Evolutionary conservation across 2,888 invertebrate species (phyloP), one percentile per base, ranked within the genome.

Genomic region (Pollenia griseotomentosa): DNA sequence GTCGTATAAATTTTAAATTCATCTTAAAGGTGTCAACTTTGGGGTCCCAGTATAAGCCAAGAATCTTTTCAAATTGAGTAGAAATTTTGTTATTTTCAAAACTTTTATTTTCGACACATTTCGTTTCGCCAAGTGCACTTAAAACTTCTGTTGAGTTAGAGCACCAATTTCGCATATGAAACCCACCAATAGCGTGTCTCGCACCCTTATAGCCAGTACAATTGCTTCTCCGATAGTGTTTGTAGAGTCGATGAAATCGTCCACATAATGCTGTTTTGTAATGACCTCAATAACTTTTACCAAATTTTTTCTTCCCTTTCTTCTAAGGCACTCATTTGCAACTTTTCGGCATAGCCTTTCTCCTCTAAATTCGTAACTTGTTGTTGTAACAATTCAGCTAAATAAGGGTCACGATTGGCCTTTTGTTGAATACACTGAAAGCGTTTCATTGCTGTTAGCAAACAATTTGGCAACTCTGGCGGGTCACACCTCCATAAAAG

Each of bases 341-440:
- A 11, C 10, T 16, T 59, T 57, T 51, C 57, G 8, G 79, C 81
- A 48, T 87, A 86, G 0, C 55, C 74, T 42, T 84, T 88, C n/a
- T 53, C 51, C 14, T 74, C 78, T 12, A 84, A 57, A 73, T 81
- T 88, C 0, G 23, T 2, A 19, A 86, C 86, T 82, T 88, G 81
- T 11, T 73, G 11, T 16, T 86, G 46, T 4, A 88, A 51, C 19
- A 42, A 68, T 51, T 73, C 48, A 0, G 46, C 61, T 5, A 73
- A 7, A 14, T 19, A 55, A 6, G 71, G 55, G 23, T 84, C 66
- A 2, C n/a, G 5, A 1, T 42, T 1, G 0, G 66, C 23, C 23
- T 84, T 87, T n/a, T 14, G 23, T 11, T 81, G 3, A 4, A 87
- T 44, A 77, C 87, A 84, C 4, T 78, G n/a, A 0, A 84, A 68